Evolutionary conservation across 1,140 invertebrate genomes (phyloP).

Genomic region (Achroia grisella): DNA sequence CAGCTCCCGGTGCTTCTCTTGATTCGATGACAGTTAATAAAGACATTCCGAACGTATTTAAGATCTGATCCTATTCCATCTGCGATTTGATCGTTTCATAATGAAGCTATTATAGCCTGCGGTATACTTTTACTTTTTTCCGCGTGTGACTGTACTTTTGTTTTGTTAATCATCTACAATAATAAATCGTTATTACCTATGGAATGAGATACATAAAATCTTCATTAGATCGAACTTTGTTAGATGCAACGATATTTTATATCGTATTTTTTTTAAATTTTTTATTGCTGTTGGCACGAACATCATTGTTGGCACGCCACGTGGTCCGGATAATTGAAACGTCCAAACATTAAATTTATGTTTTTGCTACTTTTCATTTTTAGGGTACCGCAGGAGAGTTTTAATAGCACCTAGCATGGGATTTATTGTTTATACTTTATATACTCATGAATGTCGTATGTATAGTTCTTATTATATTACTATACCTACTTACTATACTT

Average conservation of each 20-base stretch:
- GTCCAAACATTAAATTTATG: constrained; percentile 65
- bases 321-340: constrained; percentile 65
- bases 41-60: constrained; percentile 65
- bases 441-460: no score
- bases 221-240: constrained; percentile 7
- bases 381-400: no score
- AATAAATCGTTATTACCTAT: constrained; percentile 23
- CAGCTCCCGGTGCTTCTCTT: constrained; percentile 49
- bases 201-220: constrained; percentile 26
- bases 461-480: no score
- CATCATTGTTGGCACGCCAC: constrained; percentile 58
- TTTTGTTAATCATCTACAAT: constrained; percentile 20
- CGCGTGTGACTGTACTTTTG: constrained; percentile 17
- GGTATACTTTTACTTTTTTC: constrained; percentile 26
- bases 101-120: constrained; percentile 35
- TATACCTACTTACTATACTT: no score
- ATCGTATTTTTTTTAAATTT: constrained; percentile 33
- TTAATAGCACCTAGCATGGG: no score
- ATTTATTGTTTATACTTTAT: no score
- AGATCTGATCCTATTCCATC: constrained; percentile 49
- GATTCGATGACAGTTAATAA: constrained; percentile 69
- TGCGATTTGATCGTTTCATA: constrained; percentile 37
- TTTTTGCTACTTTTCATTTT: constrained; percentile 8
- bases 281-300: constrained; percentile 66
- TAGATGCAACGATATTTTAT: constrained; percentile 6